Conservation (phyloP, 2,113 vertebrate genomes). For the Puntigrus tetrazona region DNA sequence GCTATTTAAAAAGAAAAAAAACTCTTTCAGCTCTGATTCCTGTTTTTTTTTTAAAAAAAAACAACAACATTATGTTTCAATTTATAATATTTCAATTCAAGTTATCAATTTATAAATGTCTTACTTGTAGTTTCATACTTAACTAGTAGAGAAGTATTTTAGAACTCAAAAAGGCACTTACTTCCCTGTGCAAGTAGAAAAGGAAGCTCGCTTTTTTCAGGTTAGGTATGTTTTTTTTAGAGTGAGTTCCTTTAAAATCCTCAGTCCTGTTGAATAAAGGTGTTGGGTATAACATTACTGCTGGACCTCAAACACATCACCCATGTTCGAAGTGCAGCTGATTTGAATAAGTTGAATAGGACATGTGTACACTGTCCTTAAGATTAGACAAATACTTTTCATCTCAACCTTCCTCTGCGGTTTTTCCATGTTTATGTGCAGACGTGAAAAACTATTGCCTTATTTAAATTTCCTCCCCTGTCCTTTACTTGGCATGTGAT, state of each 20-base stretch:
- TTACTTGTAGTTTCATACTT: neutral
- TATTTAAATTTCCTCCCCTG: neutral
- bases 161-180: neutral
- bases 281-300: neutral
- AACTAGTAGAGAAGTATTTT: neutral
- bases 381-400: neutral
- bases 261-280: neutral
- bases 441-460: neutral
- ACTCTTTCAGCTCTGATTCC: neutral
- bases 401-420: neutral
- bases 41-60: no score
- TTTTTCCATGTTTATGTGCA: neutral
- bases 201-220: constrained; percentile 54
- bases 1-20: constrained; percentile 1
- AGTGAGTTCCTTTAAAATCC: neutral
- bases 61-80: no score
- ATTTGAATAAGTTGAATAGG: constrained; percentile 4
- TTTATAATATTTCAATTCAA: no score
- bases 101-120: neutral
- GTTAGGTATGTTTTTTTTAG: neutral
- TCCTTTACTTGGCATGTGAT: constrained; percentile 10
- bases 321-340: constrained; percentile 2
- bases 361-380: neutral
- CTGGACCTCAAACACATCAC: constrained; percentile 13
- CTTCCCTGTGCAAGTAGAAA: neutral